Evolutionary conservation across 2,888 invertebrate species (phyloP).

Genomic region (Willowsia nigromaculata): DNA sequence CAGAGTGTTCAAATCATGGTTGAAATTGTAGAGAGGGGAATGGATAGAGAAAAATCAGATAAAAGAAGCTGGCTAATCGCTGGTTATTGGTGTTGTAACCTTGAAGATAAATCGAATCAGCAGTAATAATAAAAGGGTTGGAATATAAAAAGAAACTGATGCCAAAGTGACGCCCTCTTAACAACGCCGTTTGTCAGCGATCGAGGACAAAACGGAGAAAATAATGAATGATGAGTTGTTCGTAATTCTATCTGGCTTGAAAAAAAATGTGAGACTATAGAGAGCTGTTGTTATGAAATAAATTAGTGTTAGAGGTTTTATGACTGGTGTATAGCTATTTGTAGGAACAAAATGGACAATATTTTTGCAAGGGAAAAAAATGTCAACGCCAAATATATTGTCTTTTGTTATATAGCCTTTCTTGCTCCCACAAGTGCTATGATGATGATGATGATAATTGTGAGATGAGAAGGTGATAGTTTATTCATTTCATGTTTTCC

Average conservation of each 20-base stretch:
- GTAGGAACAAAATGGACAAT: too few species aligned
- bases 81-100: constrained; percentile 23
- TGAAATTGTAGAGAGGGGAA: neutral
- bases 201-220: constrained; percentile 12
- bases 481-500: too few species aligned
- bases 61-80: constrained; percentile 8
- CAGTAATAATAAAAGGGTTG: neutral
- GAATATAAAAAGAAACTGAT: neutral
- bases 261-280: neutral
- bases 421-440: too few species aligned
- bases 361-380: too few species aligned
- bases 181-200: neutral
- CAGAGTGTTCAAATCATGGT: neutral
- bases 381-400: too few species aligned
- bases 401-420: too few species aligned
- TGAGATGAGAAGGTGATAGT: too few species aligned
- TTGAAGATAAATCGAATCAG: constrained; percentile 22
- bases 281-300: too few species aligned
- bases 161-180: constrained; percentile 14
- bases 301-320: too few species aligned
- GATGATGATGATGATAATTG: too few species aligned
- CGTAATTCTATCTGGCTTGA: neutral
- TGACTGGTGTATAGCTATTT: too few species aligned
- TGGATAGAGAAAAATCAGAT: constrained; percentile 32
- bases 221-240: neutral